phyloP scores from a whole-genome alignment of 2,113 vertebrate genomes.

The Noctilio leporinus region DNA sequence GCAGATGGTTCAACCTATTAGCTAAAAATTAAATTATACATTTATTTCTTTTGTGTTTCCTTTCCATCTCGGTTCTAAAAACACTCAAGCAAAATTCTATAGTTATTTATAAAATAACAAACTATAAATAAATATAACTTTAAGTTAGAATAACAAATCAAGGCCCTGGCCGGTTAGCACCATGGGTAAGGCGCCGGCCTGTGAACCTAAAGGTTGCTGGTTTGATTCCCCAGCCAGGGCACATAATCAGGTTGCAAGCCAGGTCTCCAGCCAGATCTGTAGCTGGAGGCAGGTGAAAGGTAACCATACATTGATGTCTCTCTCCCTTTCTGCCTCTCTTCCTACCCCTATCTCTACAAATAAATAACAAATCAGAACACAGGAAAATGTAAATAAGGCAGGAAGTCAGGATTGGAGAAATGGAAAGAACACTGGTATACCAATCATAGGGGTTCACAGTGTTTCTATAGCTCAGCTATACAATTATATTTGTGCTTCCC shows the following conservation, averaged over 20 bases:
- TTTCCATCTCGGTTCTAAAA: not conserved
- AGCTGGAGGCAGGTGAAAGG: too few relatives aligned
- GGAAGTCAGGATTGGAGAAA: not conserved
- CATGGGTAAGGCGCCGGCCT: too few relatives aligned
- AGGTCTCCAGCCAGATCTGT: too few relatives aligned
- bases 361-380: not conserved
- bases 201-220: too few relatives aligned
- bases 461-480: not conserved
- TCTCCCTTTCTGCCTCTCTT: too few relatives aligned
- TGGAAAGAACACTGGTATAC: not conserved
- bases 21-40: not conserved
- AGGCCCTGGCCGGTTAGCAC: too few relatives aligned
- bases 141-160: not conserved
- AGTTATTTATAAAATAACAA: not conserved
- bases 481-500: not conserved
- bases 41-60: not conserved
- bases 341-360: too few relatives aligned
- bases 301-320: too few relatives aligned
- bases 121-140: not conserved
- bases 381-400: not conserved
- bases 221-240: too few relatives aligned
- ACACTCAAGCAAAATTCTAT: not conserved
- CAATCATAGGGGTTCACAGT: not conserved
- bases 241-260: too few relatives aligned
- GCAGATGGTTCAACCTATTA: not conserved